Conservation (phyloP, 2,888 invertebrate species). For the Anoncus sp. region DNA sequence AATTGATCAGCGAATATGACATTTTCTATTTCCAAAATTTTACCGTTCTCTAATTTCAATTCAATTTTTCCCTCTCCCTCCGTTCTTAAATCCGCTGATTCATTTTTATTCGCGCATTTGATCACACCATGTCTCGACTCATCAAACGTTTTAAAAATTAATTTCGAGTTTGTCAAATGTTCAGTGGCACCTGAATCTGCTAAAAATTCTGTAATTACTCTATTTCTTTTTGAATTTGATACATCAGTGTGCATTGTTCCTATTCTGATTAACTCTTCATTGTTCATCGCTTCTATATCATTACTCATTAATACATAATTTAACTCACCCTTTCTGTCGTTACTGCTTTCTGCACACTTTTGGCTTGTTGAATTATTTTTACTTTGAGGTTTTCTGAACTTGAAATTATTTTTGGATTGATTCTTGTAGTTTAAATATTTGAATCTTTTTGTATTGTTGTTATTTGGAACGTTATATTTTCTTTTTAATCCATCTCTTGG, state of each 20-base stretch:
- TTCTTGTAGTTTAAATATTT: constrained; percentile 5
- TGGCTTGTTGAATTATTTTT: not conserved
- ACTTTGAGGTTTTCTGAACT: constrained; percentile 12
- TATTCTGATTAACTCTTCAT: not conserved
- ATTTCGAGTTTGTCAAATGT: no score
- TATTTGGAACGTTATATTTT: constrained; percentile 1
- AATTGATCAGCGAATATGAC: no score
- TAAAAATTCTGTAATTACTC: no score
- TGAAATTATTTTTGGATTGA: constrained; percentile 5
- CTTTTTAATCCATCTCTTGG: not conserved
- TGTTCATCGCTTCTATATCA: not conserved
- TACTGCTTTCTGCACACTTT: not conserved
- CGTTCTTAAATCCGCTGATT: no score
- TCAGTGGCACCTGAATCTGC: no score
- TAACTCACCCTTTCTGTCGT: constrained; percentile 5
- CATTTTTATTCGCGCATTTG: no score
- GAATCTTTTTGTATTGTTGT: constrained; percentile 4
- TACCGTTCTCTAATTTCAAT: no score
- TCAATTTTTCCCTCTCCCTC: no score
- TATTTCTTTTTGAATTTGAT: constrained; percentile 23
- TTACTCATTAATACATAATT: not conserved
- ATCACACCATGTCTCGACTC: no score
- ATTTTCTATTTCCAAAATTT: no score
- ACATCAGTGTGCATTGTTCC: constrained; percentile 16
- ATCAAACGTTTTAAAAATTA: no score